phyloP scores from a whole-genome alignment of 1,140 invertebrate species.

The Rhopalosiphum padi region DNA sequence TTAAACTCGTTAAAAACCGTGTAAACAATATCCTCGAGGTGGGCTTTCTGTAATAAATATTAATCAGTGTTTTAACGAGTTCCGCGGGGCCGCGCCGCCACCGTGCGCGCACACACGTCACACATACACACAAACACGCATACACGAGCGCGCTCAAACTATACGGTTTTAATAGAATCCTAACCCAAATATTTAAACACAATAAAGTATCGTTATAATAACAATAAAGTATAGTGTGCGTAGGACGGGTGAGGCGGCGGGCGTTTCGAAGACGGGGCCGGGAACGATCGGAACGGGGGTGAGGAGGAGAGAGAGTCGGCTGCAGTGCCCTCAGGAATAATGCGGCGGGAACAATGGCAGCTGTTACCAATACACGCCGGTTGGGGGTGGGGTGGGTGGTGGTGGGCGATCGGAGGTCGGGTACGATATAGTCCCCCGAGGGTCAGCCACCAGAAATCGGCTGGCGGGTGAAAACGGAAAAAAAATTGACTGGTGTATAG shows the following conservation, averaged over 20 bases:
- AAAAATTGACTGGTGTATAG: slow-evolving; percentile 42
- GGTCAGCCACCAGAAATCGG: slow-evolving; percentile 51
- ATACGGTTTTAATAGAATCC: slow-evolving; percentile 56
- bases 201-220: slow-evolving; percentile 57
- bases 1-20: slow-evolving; percentile 38
- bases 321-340: slow-evolving; percentile 49
- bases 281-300: not conserved
- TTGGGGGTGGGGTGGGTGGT: not conserved
- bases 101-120: not conserved
- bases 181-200: slow-evolving; percentile 58
- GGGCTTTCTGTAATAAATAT: slow-evolving; percentile 51
- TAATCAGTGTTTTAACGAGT: slow-evolving; percentile 57
- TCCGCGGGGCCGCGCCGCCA: slow-evolving; percentile 12
- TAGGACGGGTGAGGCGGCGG: not conserved
- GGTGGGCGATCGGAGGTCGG: not conserved
- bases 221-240: slow-evolving; percentile 43
- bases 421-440: slow-evolving; percentile 42
- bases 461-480: slow-evolving; percentile 3
- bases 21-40: slow-evolving; percentile 48
- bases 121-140: not conserved
- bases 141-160: not conserved
- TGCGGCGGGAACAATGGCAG: slow-evolving; percentile 55
- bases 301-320: not conserved
- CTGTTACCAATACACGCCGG: slow-evolving; percentile 40
- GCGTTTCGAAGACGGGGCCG: not conserved